Base-by-base conservation (phyloP, 2,888 invertebrate genomes). In the Salpingus planirostris region DNA sequence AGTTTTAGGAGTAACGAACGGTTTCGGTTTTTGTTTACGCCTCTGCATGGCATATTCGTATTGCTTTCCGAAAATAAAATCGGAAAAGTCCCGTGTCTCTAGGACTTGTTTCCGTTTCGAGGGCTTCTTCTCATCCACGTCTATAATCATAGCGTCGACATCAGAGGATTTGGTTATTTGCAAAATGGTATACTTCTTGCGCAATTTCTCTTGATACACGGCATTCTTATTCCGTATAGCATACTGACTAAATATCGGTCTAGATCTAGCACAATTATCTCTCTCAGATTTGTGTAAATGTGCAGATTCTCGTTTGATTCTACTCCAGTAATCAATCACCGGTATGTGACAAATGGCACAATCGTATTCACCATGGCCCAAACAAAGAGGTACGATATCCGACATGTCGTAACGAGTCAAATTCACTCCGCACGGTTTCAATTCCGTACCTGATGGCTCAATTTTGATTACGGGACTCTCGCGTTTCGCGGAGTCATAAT, bases 361-460 rank as follows among this genome's bases (percentile, higher is more conserved):
- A 51, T 74, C 73, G 47, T 81, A 78, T 27, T 76, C 55, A 45
- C 70, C 66, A 52, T 82, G 81, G 2, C 72, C 65, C 70, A 80
- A 73, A 47, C 81, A 82, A 67, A 71, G 79, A 1, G 74, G 72
- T 38, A 74, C 71, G 25, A 79, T 52, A 47, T 73, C 37, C 2
- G 43, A 29, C 12, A 51, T 44, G 30, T 47, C 35, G 14, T 47
- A 26, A 29, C 42, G 50, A 7, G 13, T 8, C 12, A 36, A 27
- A 15, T 23, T 31, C 3, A 54, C 46, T 2, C 14, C 11, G 30
- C 50, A 51, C 12, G 30, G 15, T 25, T 34, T 38, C 2, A 37
- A 13, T 29, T 27, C 31, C 11, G 31, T 34, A 28, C 32, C 31
- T 10, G 34, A 26, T 18, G 18, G 18, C 18, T 7, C 18, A 18